A percentile compares a stretch with the other conserved stretches of the same genome.
phyloP scores from a whole-genome alignment of 2,888 invertebrate species.

The Himalopsyche tibetana region DNA sequence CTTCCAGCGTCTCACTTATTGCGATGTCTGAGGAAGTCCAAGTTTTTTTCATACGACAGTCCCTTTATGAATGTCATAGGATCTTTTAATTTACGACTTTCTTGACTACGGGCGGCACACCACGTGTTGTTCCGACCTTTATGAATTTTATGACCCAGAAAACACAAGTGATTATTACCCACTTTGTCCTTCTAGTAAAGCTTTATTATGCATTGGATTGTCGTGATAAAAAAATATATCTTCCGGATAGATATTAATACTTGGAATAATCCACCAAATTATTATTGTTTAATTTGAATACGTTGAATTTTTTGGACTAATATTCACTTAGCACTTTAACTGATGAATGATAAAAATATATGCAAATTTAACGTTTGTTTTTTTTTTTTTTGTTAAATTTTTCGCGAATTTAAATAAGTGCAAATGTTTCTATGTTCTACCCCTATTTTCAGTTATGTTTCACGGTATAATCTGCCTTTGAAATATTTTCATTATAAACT shows the following conservation, averaged over 20 bases:
- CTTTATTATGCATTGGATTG: slow-evolving; percentile 2
- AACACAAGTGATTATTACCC: slow-evolving; percentile 21
- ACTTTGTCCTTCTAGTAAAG: background rate
- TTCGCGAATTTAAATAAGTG: background rate
- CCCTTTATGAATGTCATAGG: slow-evolving; percentile 40
- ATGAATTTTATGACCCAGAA: slow-evolving; percentile 38
- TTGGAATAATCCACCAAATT: background rate
- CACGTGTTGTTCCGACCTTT: slow-evolving; percentile 27
- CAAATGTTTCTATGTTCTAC: background rate
- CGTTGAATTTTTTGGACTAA: background rate
- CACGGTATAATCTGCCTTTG: slow-evolving; percentile 31
- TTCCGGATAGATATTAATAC: background rate
- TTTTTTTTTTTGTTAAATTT: background rate
- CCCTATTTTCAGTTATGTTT: background rate
- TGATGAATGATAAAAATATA: background rate
- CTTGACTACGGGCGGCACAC: slow-evolving; percentile 40
- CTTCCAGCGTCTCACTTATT: background rate
- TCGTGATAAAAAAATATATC: background rate
- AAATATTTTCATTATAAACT: background rate
- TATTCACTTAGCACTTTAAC: slow-evolving; percentile 10
- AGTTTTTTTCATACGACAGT: slow-evolving; percentile 31
- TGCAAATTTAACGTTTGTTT: slow-evolving; percentile 3
- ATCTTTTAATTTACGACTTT: slow-evolving; percentile 27
- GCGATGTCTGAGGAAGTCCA: slow-evolving; percentile 12
- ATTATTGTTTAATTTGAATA: background rate